Base-by-base conservation (phyloP, 2,797 vertebrate species). In the Rhynchotus rufescens region DNA sequence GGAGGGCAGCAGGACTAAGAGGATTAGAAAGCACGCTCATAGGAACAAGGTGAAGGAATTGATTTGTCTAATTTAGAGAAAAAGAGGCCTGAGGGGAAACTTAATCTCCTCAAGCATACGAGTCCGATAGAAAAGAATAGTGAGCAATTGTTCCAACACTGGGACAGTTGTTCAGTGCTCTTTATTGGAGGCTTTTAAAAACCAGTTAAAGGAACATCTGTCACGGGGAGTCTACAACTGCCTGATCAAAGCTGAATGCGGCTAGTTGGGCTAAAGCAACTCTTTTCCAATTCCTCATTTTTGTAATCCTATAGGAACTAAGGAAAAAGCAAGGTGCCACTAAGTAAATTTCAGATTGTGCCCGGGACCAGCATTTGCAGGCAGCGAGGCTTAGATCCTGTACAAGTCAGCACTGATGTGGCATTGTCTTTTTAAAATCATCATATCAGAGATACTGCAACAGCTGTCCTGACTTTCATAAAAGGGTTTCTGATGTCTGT, bases 61-160 rank as follows among this genome's bases (percentile, higher is more conserved):
- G 60, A 94, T 92, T 86, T 90, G 76, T 94, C 84, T 82, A 61
- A 91, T 94, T 91, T 86, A 92, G 65, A 56, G 44, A 84, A 84
- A 78, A 94, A 77, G 86, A 82, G 65, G 65, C 81, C 75, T 82
- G 65, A 86, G 84, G 81, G 75, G 49, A 84, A 94, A 68, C 57
- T 88, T 88, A 69, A 67, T 86, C 30, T 90, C 86, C 68, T 68
- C 80, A 74, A 88, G 69, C 25, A 57, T 57, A n/a, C 28, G 25
- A 1, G 4, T 81, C 49, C 0, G 7, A 84, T 84, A 52, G 54
- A 60, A 84, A 88, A 66, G 59, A 91, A 67, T 42, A 93, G 83
- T 32, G 51, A 81, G 60, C 64, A 76, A 40, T 92, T 93, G 68
- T 87, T 87, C 59, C 65, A 75, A 44, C 15, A 2, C 30, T 68